phyloP scores from a whole-genome alignment of 2,113 vertebrate genomes.

The Sphyrna mokarran region DNA sequence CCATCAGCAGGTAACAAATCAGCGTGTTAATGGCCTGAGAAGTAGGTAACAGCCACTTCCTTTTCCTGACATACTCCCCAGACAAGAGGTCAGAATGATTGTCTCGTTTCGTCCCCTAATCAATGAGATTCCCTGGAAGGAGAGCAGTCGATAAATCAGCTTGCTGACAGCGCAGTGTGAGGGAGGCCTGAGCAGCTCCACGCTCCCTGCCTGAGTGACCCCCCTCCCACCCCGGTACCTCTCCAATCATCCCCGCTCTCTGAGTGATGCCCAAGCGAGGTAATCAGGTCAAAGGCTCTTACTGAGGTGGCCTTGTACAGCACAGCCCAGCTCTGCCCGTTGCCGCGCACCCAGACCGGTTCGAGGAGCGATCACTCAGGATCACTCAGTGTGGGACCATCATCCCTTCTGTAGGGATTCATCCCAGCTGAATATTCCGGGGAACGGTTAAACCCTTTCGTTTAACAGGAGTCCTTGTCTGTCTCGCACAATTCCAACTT shows the following conservation, averaged over 20 bases:
- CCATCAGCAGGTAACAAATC: background rate
- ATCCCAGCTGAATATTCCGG: background rate
- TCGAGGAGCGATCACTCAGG: background rate
- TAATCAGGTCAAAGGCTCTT: conserved; percentile 50
- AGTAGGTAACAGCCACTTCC: background rate
- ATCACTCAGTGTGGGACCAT: background rate
- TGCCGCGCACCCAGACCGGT: background rate
- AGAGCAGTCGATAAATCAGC: background rate
- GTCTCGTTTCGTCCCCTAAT: background rate
- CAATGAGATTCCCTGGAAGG: background rate
- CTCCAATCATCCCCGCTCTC: conserved; percentile 72
- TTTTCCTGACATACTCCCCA: background rate
- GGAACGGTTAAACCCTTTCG: background rate
- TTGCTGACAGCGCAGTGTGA: background rate
- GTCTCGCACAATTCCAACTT: background rate
- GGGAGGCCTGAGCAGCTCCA: background rate
- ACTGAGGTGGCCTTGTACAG: background rate
- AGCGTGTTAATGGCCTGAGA: background rate
- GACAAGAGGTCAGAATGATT: background rate
- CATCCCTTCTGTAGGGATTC: background rate
- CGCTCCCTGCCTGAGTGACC: background rate
- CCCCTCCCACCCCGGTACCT: conserved; percentile 19
- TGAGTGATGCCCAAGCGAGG: conserved; percentile 73
- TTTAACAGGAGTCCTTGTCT: background rate
- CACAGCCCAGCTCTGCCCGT: background rate